Percentiles rank a stretch among this genome's conserved stretches.
Evolutionary conservation across 2,113 vertebrate species (phyloP).

Genomic region (Trematocara stigmaticum): DNA sequence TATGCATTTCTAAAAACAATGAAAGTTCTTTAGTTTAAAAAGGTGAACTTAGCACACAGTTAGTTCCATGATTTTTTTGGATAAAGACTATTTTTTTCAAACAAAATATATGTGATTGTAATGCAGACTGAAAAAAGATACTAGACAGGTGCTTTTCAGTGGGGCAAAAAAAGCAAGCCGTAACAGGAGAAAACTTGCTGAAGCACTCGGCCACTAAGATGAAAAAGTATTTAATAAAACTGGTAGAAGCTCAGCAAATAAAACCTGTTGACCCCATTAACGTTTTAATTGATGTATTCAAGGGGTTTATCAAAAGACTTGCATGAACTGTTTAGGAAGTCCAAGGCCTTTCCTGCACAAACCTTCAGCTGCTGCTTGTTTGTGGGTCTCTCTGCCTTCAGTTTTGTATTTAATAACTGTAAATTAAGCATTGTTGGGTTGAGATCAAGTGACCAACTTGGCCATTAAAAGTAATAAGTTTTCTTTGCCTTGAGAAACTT

Average conservation of each 20-base stretch:
- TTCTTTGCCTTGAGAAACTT: neutral
- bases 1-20: neutral
- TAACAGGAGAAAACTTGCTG: neutral
- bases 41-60: neutral
- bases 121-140: neutral
- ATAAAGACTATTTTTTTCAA: neutral
- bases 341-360: neutral
- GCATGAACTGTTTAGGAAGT: neutral
- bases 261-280: neutral
- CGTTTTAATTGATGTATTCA: neutral
- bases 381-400: neutral
- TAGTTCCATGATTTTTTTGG: neutral
- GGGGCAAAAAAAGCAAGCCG: neutral
- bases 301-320: neutral
- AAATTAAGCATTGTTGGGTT: neutral
- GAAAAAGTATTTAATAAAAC: neutral
- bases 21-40: neutral
- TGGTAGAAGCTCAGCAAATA: neutral
- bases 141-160: neutral
- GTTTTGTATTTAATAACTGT: neutral
- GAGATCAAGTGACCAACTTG: neutral
- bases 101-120: neutral
- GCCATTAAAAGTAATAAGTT: neutral
- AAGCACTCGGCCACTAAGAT: neutral
- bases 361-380: neutral